A percentile compares a stretch with the other conserved stretches of the same genome.
Evolutionary conservation across 1,140 invertebrate genomes (phyloP).

Genomic region (Pogonus chalceus): DNA sequence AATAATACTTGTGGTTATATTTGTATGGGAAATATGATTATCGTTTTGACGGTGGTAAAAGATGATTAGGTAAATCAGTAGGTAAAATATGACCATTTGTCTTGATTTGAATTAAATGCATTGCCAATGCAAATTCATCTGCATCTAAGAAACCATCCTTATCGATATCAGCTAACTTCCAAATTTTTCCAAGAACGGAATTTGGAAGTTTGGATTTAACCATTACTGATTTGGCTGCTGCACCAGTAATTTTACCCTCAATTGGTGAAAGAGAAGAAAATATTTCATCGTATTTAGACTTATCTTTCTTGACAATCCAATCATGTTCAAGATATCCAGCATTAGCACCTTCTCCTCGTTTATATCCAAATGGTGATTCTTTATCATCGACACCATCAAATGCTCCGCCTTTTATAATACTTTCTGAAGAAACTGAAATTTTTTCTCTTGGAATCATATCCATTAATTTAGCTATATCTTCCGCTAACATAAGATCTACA

Average conservation of each 20-base stretch:
- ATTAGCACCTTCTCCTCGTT: slow-evolving; percentile 91
- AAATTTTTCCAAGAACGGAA: slow-evolving; percentile 91
- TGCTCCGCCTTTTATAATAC: slow-evolving; percentile 59
- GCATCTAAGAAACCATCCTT: slow-evolving; percentile 89
- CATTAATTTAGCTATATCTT: slow-evolving; percentile 66
- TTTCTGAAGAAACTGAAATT: slow-evolving; percentile 11
- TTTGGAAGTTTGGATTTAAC: slow-evolving; percentile 98
- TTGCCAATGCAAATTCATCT: slow-evolving; percentile 97
- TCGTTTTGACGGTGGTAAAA: slow-evolving; percentile 82
- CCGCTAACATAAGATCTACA: slow-evolving; percentile 65
- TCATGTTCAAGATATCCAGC: slow-evolving; percentile 88
- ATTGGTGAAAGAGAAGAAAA: slow-evolving; percentile 77
- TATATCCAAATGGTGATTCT: slow-evolving; percentile 90
- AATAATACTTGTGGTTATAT: no score
- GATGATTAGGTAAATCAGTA: slow-evolving; percentile 76
- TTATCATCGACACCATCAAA: slow-evolving; percentile 81
- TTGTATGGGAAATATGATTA: no score
- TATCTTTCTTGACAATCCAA: slow-evolving; percentile 91
- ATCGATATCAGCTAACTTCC: slow-evolving; percentile 95
- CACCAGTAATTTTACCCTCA: slow-evolving; percentile 89
- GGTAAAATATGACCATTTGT: slow-evolving; percentile 91
- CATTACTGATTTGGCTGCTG: slow-evolving; percentile 86
- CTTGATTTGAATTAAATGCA: slow-evolving; percentile 95
- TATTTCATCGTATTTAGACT: slow-evolving; percentile 72
- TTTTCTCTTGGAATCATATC: slow-evolving; percentile 58